phyloP scores from a whole-genome alignment of 2,888 invertebrate genomes.

The Agrotis clavis region DNA sequence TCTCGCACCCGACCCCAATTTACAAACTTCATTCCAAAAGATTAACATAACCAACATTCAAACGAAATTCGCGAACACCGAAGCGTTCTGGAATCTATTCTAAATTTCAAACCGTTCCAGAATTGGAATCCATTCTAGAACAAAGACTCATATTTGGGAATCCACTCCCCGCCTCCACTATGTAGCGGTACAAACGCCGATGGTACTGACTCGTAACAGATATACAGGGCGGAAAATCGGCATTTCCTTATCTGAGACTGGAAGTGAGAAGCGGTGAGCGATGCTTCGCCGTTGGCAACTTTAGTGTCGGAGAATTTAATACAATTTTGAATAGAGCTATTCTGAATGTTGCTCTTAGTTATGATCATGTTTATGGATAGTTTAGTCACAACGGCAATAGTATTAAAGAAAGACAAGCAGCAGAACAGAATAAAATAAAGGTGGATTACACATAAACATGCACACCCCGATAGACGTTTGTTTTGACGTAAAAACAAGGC shows the following conservation, averaged over 20 bases:
- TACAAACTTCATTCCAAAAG: constrained; percentile 50
- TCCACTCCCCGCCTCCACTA: constrained; percentile 48
- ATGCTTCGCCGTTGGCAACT: constrained; percentile 24
- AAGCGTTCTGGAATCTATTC: constrained; percentile 50
- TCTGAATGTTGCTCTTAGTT: neutral
- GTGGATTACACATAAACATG: constrained; percentile 1
- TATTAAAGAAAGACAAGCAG: too few relatives aligned
- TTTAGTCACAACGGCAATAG: neutral
- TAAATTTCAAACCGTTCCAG: constrained; percentile 56
- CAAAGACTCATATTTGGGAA: constrained; percentile 63
- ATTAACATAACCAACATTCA: constrained; percentile 58
- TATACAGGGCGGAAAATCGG: constrained; percentile 71
- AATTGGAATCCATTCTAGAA: constrained; percentile 56
- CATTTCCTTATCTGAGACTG: constrained; percentile 68
- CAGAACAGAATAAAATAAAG: neutral
- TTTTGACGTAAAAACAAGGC: constrained; percentile 42
- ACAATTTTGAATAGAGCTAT: neutral
- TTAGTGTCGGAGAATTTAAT: constrained; percentile 17
- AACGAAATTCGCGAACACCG: constrained; percentile 47
- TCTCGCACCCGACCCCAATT: constrained; percentile 27
- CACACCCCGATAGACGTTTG: constrained; percentile 5
- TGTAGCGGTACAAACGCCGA: constrained; percentile 50
- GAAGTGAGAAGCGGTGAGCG: constrained; percentile 53
- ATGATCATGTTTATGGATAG: neutral
- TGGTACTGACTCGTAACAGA: constrained; percentile 54